Evolutionary conservation across 2,888 invertebrate species (phyloP).

Genomic region (Elegia similella): DNA sequence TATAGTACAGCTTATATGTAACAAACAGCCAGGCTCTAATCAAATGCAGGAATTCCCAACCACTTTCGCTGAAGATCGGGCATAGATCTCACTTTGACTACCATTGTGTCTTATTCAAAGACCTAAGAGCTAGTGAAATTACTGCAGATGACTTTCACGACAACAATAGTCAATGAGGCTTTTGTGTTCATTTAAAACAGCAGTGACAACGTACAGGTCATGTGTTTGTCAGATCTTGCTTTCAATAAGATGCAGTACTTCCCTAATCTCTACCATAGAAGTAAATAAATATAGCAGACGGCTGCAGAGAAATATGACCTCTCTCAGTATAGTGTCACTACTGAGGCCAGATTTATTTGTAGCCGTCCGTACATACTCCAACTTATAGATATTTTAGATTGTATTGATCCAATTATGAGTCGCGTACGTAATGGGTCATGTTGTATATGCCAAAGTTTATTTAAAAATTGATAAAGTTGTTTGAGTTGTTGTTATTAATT

Average conservation of each 20-base stretch:
- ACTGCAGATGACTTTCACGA: conserved; percentile 24
- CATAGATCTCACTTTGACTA: conserved; percentile 3
- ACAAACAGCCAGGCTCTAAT: neutral
- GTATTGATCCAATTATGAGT: too few species aligned
- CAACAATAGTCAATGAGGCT: conserved; percentile 25
- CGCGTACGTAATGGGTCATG: too few species aligned
- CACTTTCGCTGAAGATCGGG: conserved; percentile 7
- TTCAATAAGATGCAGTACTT: neutral
- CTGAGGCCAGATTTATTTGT: too few species aligned
- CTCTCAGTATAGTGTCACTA: too few species aligned
- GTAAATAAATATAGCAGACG: neutral
- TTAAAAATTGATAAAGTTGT: neutral
- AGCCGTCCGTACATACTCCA: too few species aligned
- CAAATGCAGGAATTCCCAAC: conserved; percentile 1
- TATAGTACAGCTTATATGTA: too few species aligned
- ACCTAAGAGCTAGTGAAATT: conserved; percentile 27
- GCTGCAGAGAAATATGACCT: too few species aligned
- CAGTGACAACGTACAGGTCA: conserved; percentile 3
- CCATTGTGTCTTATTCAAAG: conserved; percentile 25
- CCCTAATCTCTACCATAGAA: neutral
- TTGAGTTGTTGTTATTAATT: neutral
- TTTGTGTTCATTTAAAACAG: conserved; percentile 11
- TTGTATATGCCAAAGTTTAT: too few species aligned
- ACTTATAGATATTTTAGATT: too few species aligned
- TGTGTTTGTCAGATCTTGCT: conserved; percentile 7